A percentile compares a stretch with the other conserved stretches of the same genome.
Evolutionary conservation across 2,113 vertebrate species (phyloP).

Genomic region (Lathamus discolor): DNA sequence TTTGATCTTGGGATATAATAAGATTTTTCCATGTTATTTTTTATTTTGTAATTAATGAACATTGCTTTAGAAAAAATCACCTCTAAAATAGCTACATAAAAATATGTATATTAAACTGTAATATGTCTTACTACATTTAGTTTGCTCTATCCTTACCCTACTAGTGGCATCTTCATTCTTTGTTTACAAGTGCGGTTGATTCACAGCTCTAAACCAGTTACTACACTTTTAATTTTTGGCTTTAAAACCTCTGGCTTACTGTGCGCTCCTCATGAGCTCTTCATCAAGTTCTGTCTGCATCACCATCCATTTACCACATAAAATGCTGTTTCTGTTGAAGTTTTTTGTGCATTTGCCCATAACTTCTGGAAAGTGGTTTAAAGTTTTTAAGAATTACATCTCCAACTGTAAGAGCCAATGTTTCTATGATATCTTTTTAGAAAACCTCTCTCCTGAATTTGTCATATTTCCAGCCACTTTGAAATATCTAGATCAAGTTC

Average conservation of each 20-base stretch:
- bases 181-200: background rate
- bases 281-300: background rate
- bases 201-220: background rate
- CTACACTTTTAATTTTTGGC: background rate
- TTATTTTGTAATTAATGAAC: background rate
- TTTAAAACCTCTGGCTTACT: background rate
- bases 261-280: background rate
- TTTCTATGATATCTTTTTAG: background rate
- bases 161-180: background rate
- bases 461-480: background rate
- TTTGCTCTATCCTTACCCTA: background rate
- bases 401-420: background rate
- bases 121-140: background rate
- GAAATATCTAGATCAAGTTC: background rate
- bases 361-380: background rate
- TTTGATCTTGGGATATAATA: background rate
- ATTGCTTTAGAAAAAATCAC: background rate
- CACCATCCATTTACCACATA: background rate
- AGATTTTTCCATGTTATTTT: background rate
- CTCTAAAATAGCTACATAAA: background rate
- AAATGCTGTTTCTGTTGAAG: rapidly evolving
- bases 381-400: background rate
- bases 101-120: background rate
- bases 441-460: background rate
- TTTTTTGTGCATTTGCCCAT: background rate